Conservation (phyloP, 2,888 invertebrate genomes). For the Platycheirus albimanus region DNA sequence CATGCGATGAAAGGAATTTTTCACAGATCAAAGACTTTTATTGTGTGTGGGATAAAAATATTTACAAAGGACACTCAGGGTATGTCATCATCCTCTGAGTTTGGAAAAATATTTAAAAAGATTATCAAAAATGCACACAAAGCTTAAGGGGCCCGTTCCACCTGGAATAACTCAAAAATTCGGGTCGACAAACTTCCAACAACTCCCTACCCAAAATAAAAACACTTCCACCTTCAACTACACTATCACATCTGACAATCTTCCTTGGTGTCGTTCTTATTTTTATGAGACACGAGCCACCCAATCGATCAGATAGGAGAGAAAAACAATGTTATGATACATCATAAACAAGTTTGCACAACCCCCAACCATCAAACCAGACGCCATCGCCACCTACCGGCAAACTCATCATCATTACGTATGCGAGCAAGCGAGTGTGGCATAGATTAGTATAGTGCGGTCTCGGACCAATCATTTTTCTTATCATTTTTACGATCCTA, state of each 20-base stretch:
- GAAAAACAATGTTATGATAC: constrained; percentile 46
- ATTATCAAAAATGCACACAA: constrained; percentile 40
- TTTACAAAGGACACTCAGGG: constrained; percentile 13
- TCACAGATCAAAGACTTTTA: constrained; percentile 53
- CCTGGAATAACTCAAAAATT: background rate
- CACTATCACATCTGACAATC: constrained; percentile 52
- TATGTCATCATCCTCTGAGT: constrained; percentile 14
- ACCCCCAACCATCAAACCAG: background rate
- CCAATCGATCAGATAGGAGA: constrained; percentile 58
- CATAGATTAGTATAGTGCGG: constrained; percentile 30
- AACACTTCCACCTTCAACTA: background rate
- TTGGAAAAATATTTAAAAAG: constrained; percentile 18
- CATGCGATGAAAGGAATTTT: constrained; percentile 29
- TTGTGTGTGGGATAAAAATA: constrained; percentile 6
- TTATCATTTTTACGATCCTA: constrained; percentile 29
- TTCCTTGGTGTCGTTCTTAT: constrained; percentile 26
- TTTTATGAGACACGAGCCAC: constrained; percentile 53
- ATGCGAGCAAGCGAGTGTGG: constrained; percentile 12
- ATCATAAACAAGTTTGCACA: constrained; percentile 49
- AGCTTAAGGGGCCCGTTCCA: background rate
- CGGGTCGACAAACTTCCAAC: background rate
- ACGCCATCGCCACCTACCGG: constrained; percentile 18
- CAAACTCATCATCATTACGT: constrained; percentile 49
- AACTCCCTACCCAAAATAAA: constrained; percentile 1
- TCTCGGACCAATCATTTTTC: constrained; percentile 39